These are phyloP conservation scores for Zaprionus kolodkinae DNA, from an alignment of 1,140 invertebrate genomes.

Conservation along the genomic window DNA sequence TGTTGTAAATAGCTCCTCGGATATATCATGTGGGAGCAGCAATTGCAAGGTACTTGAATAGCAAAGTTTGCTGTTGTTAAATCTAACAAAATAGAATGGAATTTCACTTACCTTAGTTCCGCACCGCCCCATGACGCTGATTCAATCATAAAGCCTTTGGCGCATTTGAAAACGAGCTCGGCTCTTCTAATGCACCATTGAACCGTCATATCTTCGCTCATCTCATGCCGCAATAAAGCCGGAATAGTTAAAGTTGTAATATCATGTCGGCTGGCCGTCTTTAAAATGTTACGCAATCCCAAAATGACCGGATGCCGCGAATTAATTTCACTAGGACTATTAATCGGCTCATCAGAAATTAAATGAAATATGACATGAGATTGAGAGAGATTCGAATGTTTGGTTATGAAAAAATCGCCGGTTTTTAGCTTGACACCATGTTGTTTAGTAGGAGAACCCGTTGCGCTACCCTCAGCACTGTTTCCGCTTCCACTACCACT, in stretches of 20 bases:
- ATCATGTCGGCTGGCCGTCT: slow-evolving; percentile 96
- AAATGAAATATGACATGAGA: slow-evolving; percentile 98
- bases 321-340: slow-evolving; percentile 92
- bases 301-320: slow-evolving; percentile 98
- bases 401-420: slow-evolving; percentile 97
- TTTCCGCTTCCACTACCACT: slow-evolving; percentile 36
- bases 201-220: slow-evolving; percentile 99
- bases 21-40: slow-evolving; percentile 90
- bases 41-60: slow-evolving; percentile 83
- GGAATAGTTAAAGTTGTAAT: slow-evolving; percentile 97
- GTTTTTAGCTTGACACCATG: slow-evolving; percentile 87
- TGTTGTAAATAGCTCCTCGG: slow-evolving; percentile 93
- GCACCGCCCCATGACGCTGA: slow-evolving; percentile 96
- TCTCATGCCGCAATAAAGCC: slow-evolving; percentile 95
- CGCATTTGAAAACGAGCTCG: slow-evolving; percentile 98
- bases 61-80: slow-evolving; percentile 9
- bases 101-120: slow-evolving; percentile 88
- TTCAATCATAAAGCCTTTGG: slow-evolving; percentile 99
- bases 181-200: slow-evolving; percentile 97
- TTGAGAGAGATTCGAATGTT: slow-evolving; percentile 97
- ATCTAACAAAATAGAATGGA: neutral
- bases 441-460: slow-evolving; percentile 64
- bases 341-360: slow-evolving; percentile 91
- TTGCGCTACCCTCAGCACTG: slow-evolving; percentile 53
- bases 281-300: slow-evolving; percentile 96